Evolutionary conservation across 1,140 invertebrate species (phyloP).

Genomic region (Drosophila tropicalis): DNA sequence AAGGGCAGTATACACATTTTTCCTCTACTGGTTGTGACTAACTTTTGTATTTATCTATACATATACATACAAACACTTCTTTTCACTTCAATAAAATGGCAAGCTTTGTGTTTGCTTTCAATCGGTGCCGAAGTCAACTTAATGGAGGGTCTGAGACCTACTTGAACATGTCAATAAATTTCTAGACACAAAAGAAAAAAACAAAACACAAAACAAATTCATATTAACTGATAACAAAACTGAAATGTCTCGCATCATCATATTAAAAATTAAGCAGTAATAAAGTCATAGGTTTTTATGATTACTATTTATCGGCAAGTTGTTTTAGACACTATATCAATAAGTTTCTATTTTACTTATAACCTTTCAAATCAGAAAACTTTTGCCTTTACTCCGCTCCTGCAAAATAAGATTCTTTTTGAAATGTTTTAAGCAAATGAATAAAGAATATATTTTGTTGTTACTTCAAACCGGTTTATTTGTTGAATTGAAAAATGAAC

Average conservation of each 20-base stretch:
- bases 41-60: conserved; percentile 32
- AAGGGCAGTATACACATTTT: conserved; percentile 24
- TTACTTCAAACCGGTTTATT: conserved; percentile 10
- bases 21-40: conserved; percentile 25
- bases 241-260: no score
- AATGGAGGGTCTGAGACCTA: background rate
- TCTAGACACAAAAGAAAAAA: background rate
- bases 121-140: background rate
- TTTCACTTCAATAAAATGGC: conserved; percentile 1
- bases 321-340: no score
- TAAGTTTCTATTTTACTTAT: no score
- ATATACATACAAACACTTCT: conserved; percentile 25
- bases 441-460: background rate
- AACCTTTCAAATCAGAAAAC: background rate
- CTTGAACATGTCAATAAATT: conserved; percentile 1
- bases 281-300: no score
- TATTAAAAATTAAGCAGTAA: no score
- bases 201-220: no score
- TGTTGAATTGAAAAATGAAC: background rate
- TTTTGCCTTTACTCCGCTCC: background rate
- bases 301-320: no score
- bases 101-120: conserved; percentile 6
- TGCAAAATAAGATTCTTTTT: background rate
- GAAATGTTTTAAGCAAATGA: background rate
- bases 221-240: no score